Conservation (phyloP, 2,888 invertebrate species). For the Eupeodes luniger region DNA sequence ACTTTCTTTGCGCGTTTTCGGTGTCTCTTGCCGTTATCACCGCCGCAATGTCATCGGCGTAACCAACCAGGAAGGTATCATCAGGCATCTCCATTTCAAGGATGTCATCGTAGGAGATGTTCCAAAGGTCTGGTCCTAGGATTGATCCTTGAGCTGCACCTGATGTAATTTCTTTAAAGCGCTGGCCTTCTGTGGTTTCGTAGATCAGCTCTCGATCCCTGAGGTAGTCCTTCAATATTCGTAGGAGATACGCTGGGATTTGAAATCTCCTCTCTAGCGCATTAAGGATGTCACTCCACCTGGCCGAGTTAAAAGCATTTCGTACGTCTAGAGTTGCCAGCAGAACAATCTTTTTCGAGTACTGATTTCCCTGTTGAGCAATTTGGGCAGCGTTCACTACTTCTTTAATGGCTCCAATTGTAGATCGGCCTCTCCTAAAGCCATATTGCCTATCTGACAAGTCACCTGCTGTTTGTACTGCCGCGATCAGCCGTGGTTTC, state of each 20-base stretch:
- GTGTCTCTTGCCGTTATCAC: constrained; percentile 42
- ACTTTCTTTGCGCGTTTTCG: constrained; percentile 42
- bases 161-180: background rate
- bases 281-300: background rate
- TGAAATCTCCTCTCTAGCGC: background rate
- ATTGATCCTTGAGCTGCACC: constrained; percentile 33
- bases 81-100: constrained; percentile 38
- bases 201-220: constrained; percentile 6
- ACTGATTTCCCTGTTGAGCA: background rate
- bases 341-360: constrained; percentile 11
- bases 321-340: constrained; percentile 72
- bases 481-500: background rate
- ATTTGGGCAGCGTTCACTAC: background rate
- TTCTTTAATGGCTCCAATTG: background rate
- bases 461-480: background rate
- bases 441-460: background rate
- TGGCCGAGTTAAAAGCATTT: constrained; percentile 74
- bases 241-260: constrained; percentile 1
- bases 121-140: constrained; percentile 39
- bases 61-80: constrained; percentile 39
- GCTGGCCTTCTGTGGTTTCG: background rate
- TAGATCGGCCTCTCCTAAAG: background rate
- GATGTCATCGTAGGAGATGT: constrained; percentile 42
- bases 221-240: background rate
- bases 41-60: constrained; percentile 32